Evolutionary conservation across 2,888 invertebrate genomes (phyloP).

Genomic region (Rotaria magnacalcarata): DNA sequence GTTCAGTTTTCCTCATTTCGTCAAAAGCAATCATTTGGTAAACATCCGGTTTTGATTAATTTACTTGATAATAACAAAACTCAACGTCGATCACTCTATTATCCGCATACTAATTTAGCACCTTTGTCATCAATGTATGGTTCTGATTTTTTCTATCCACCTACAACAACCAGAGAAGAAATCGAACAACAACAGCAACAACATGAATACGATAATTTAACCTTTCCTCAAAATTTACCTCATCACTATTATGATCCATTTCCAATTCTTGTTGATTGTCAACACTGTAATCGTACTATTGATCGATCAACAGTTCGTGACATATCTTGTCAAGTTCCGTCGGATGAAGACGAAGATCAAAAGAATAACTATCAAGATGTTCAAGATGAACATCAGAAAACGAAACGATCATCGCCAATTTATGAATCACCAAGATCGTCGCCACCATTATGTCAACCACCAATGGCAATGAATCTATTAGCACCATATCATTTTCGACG

Average conservation of each 20-base stretch:
- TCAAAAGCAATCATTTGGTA: neutral
- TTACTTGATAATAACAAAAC: neutral
- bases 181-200: neutral
- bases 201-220: constrained; percentile 15
- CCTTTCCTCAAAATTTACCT: neutral
- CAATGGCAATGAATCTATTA: neutral
- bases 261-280: neutral
- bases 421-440: neutral
- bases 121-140: neutral
- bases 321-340: constrained; percentile 25
- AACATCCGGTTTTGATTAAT: neutral
- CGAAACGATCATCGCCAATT: neutral
- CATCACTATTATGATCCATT: neutral
- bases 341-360: neutral
- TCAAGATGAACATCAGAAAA: neutral
- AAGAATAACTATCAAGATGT: neutral
- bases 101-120: neutral
- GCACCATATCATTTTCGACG: neutral
- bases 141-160: constrained; percentile 15
- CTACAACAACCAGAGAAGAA: neutral
- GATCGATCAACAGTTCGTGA: constrained; percentile 20
- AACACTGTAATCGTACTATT: neutral
- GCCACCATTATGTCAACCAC: constrained; percentile 9
- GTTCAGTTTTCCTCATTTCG: neutral
- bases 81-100: neutral